A percentile compares a stretch with the other conserved stretches of the same genome.
These are phyloP conservation scores for Patagioenas fasciata DNA, from an alignment of 2,113 vertebrate species.

Conservation along the genomic window DNA sequence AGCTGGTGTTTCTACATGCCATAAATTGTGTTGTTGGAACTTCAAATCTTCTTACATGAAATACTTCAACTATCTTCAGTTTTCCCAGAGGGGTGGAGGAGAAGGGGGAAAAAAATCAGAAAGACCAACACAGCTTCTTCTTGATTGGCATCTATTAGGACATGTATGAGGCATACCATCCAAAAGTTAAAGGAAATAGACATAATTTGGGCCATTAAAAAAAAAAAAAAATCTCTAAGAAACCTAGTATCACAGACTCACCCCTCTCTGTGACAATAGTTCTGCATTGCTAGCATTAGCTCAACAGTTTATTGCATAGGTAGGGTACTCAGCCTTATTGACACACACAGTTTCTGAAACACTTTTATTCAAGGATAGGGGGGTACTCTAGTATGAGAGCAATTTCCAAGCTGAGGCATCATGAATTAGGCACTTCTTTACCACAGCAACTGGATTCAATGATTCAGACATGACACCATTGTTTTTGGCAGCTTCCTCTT, in stretches of 20 bases:
- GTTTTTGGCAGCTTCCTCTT: neutral
- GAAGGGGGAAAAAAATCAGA: too few relatives aligned
- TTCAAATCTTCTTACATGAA: neutral
- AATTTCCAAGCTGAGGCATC: neutral
- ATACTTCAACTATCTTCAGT: neutral
- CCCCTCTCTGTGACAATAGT: neutral
- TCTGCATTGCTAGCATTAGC: neutral
- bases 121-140: neutral
- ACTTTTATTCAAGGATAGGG: neutral
- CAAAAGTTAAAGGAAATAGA: neutral
- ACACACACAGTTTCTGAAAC: neutral
- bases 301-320: neutral
- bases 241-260: neutral
- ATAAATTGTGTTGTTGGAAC: neutral
- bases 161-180: neutral
- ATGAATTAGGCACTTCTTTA: neutral
- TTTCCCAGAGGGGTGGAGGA: neutral
- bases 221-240: neutral
- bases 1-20: neutral
- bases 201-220: neutral
- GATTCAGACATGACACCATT: neutral
- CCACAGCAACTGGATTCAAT: neutral
- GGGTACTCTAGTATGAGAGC: accelerated
- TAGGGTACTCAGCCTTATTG: neutral
- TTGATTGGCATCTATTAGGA: neutral